Base-by-base conservation (phyloP, 2,113 vertebrate genomes). In the Alethe diademata region DNA sequence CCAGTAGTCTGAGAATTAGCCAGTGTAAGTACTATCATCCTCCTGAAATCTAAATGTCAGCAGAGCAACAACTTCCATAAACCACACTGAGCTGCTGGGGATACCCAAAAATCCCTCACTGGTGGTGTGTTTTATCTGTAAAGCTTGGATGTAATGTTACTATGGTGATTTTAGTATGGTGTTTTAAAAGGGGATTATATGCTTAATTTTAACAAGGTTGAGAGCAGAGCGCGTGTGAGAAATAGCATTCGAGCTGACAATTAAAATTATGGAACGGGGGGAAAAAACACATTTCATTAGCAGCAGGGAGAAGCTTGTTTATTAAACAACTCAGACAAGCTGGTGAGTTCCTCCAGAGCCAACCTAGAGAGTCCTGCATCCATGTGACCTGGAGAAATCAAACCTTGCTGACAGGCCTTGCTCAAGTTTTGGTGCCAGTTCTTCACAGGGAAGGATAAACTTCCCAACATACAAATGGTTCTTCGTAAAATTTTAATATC, bases 151-250 rank as follows among this genome's bases (percentile, higher is more conserved):
- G 96, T 91, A 94, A 96, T 94, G 97, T 98, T 98, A 98, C 97
- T 97, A 98, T 97, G 97, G 97, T 95, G 95, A 98, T 96, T 97
- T 97, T 96, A 97, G 96, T 95, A 92, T 47, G 92, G 88, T 93
- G 95, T 97, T 98, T 98, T 97, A 97, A 96, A 97, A 93, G 83
- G 80, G 97, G 97, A 98, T 98, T 98, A 98, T 96, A 97, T 94
- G 97, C 97, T 98, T 98, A 97, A 98, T 98, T 98, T 98, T 98
- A 98, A 98, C 97, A 98, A 97, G 97, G 97, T 95, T 97, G 92
- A 96, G 93, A 96, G 96, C 85, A 95, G 92, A 97, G 91, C 8
- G 6, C 92, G 94, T 97, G 96, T 96, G 97, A 98, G 96, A 97
- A 98, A 97, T 25, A 93, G 72, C 90, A 94, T 95, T 90, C 58